A percentile compares a stretch with the other conserved stretches of the same genome.
Evolutionary conservation across 1,140 invertebrate species (phyloP).

Genomic region (Pantala flavescens): DNA sequence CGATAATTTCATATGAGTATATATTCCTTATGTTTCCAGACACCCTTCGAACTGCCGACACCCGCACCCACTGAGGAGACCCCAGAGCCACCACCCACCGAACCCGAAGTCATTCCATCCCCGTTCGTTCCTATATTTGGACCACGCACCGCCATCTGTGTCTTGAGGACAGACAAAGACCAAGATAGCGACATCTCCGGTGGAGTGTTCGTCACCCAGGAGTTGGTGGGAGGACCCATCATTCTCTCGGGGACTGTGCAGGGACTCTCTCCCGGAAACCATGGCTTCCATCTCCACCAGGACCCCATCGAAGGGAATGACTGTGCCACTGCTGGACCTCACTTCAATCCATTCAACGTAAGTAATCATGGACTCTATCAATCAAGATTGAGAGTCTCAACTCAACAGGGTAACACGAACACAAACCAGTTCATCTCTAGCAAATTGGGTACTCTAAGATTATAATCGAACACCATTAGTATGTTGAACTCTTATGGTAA

Average conservation of each 20-base stretch:
- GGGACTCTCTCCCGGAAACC: slow-evolving; percentile 45
- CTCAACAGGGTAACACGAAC: too few relatives aligned
- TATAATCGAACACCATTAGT: too few relatives aligned
- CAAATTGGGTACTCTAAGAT: too few relatives aligned
- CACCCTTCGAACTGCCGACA: not conserved
- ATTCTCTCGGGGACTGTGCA: slow-evolving; percentile 43
- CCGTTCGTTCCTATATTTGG: not conserved
- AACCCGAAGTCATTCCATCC: not conserved
- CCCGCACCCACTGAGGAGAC: not conserved
- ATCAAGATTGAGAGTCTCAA: too few relatives aligned
- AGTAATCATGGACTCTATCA: slow-evolving; percentile 20
- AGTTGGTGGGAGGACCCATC: slow-evolving; percentile 28
- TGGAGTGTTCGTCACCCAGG: slow-evolving; percentile 10
- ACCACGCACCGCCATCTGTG: not conserved
- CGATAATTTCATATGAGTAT: too few relatives aligned
- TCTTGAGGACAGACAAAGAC: not conserved
- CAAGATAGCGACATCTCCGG: not conserved
- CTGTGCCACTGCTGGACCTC: slow-evolving; percentile 38
- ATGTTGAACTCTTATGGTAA: too few relatives aligned
- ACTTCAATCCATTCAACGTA: slow-evolving; percentile 36
- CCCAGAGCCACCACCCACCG: not conserved
- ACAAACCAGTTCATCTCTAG: too few relatives aligned
- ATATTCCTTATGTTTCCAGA: too few relatives aligned
- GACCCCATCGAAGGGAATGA: slow-evolving; percentile 56
- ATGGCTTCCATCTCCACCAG: slow-evolving; percentile 68